Evolutionary conservation across 2,797 vertebrate genomes (phyloP).

Genomic region (Enteromius paludinosus): DNA sequence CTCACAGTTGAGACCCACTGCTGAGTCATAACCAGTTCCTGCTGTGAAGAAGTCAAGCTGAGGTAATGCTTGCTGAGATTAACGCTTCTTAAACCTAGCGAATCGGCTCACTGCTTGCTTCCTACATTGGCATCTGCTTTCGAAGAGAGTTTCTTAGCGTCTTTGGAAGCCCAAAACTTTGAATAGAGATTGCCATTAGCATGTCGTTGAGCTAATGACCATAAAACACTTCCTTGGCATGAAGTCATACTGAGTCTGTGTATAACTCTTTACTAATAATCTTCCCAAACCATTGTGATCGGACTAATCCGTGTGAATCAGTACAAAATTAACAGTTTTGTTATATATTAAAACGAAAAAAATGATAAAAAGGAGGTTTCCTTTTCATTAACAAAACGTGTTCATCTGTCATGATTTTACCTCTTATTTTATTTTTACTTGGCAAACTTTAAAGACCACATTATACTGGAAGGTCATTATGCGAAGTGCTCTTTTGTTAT

Average conservation of each 20-base stretch:
- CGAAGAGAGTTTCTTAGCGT: background rate
- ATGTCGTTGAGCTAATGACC: background rate
- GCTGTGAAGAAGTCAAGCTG: slow-evolving; percentile 36
- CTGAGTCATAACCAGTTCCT: slow-evolving; percentile 46
- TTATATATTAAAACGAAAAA: background rate
- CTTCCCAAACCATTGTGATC: background rate
- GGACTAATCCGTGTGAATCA: background rate
- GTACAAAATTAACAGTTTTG: background rate
- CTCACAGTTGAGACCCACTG: slow-evolving; percentile 25
- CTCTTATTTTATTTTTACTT: too few species aligned
- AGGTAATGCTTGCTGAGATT: slow-evolving; percentile 21
- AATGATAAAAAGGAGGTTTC: too few species aligned
- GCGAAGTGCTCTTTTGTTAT: too few species aligned
- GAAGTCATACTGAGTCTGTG: background rate
- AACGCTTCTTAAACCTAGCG: slow-evolving; percentile 11
- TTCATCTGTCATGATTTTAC: too few species aligned
- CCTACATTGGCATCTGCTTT: slow-evolving; percentile 12
- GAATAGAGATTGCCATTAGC: background rate
- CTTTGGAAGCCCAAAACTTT: background rate
- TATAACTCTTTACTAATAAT: background rate
- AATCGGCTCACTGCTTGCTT: background rate
- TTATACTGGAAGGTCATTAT: too few species aligned
- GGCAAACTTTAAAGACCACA: too few species aligned
- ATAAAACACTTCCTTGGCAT: background rate
- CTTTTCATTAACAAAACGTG: background rate